Percentiles rank a stretch among this genome's conserved stretches.
Evolutionary conservation across 37 sponge, comb jelly and placozoan genomes (phyloP).

Genomic region (Aphrocallistes beatrix): DNA sequence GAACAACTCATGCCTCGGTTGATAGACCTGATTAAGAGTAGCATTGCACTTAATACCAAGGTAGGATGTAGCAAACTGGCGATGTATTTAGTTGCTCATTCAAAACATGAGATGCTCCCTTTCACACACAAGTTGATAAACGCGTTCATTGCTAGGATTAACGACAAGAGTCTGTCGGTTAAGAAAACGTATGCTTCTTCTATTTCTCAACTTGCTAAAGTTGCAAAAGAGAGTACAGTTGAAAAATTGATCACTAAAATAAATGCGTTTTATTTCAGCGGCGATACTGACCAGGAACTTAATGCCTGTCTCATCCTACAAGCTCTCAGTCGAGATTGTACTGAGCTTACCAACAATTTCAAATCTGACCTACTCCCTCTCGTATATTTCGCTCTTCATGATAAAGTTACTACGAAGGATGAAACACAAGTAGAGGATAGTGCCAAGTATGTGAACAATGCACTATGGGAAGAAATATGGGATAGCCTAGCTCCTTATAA

Average conservation of each 20-base stretch:
- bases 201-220: neutral
- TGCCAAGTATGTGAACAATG: constrained; percentile 4
- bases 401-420: neutral
- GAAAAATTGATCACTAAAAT: neutral
- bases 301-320: constrained; percentile 15
- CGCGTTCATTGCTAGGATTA: neutral
- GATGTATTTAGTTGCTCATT: neutral
- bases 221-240: neutral
- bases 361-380: neutral
- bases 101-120: neutral
- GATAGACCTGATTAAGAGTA: constrained; percentile 49
- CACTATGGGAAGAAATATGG: constrained; percentile 1
- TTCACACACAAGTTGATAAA: neutral
- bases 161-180: constrained; percentile 13
- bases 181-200: neutral
- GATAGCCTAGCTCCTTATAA: neutral
- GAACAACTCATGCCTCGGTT: constrained; percentile 39
- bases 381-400: neutral
- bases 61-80: constrained; percentile 25
- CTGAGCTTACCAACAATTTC: neutral
- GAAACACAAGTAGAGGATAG: neutral
- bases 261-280: neutral
- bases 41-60: constrained; percentile 67
- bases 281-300: constrained; percentile 1
- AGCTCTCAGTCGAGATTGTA: neutral